Percentiles rank a stretch among this genome's conserved stretches.
Conservation (phyloP, 2,888 invertebrate genomes). For the Sinotaia quadrata region DNA sequence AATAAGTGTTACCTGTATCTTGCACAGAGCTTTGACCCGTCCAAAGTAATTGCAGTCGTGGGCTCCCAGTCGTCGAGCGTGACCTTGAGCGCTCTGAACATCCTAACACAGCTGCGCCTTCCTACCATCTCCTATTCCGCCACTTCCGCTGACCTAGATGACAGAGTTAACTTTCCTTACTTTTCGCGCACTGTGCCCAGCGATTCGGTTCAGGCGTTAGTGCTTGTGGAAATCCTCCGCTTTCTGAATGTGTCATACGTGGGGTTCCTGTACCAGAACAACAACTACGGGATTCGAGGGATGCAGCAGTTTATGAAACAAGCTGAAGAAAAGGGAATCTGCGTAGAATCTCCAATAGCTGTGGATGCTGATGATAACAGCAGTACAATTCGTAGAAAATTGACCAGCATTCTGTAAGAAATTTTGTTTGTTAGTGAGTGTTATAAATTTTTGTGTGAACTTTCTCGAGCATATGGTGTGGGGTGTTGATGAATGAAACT, state of each 20-base stretch:
- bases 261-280: conserved; percentile 55
- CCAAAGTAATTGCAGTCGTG: conserved; percentile 52
- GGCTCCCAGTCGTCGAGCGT: conserved; percentile 73
- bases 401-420: too few species aligned
- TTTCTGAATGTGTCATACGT: conserved; percentile 58
- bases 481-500: too few species aligned
- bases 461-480: too few species aligned
- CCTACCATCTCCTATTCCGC: conserved; percentile 58
- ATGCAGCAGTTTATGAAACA: conserved; percentile 41
- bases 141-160: conserved; percentile 55
- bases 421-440: too few species aligned
- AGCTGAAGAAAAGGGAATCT: conserved; percentile 49
- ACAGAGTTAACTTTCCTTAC: conserved; percentile 57
- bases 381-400: too few species aligned
- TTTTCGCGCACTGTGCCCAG: conserved; percentile 63
- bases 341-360: conserved; percentile 46
- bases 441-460: too few species aligned
- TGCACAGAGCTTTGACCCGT: conserved; percentile 1
- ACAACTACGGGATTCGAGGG: conserved; percentile 57
- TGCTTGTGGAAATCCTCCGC: conserved; percentile 43
- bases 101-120: conserved; percentile 48
- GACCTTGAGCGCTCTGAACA: conserved; percentile 47
- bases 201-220: conserved; percentile 44
- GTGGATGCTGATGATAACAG: too few species aligned
- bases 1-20: not conserved